These are phyloP conservation scores for Jordanella pulchra DNA, from an alignment of 2,797 vertebrate genomes.

Conservation along the genomic window DNA sequence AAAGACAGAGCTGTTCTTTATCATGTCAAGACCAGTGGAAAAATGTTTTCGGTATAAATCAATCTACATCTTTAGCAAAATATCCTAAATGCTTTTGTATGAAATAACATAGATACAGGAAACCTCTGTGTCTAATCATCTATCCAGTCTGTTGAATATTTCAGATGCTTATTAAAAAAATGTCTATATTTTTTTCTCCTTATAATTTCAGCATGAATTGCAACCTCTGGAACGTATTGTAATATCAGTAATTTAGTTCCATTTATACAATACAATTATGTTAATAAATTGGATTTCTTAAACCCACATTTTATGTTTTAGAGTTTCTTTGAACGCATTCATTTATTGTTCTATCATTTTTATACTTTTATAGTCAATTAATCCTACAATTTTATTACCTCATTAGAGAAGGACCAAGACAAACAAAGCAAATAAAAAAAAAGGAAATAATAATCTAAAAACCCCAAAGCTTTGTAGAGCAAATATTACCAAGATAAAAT, in stretches of 20 bases:
- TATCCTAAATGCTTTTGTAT: background rate
- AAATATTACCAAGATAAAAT: background rate
- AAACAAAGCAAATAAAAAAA: constrained; percentile 4
- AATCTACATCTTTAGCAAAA: background rate
- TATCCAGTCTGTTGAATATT: background rate
- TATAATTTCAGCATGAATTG: constrained; percentile 1
- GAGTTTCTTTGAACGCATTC: background rate
- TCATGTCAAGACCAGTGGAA: background rate
- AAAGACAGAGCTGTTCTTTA: background rate
- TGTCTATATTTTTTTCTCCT: background rate
- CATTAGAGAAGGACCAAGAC: background rate
- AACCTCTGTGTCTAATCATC: background rate
- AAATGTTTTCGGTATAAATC: no score
- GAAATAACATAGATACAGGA: background rate
- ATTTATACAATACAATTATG: background rate
- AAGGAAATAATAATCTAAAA: background rate
- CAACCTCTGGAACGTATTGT: background rate
- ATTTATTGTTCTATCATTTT: background rate
- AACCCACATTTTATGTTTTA: background rate
- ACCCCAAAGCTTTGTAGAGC: background rate
- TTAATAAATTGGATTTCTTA: background rate
- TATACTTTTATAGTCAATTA: background rate
- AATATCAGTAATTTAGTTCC: background rate
- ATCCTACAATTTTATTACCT: background rate
- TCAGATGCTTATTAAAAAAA: background rate